Base-by-base conservation (phyloP, 2,797 vertebrate species). In the Tapirus indicus region DNA sequence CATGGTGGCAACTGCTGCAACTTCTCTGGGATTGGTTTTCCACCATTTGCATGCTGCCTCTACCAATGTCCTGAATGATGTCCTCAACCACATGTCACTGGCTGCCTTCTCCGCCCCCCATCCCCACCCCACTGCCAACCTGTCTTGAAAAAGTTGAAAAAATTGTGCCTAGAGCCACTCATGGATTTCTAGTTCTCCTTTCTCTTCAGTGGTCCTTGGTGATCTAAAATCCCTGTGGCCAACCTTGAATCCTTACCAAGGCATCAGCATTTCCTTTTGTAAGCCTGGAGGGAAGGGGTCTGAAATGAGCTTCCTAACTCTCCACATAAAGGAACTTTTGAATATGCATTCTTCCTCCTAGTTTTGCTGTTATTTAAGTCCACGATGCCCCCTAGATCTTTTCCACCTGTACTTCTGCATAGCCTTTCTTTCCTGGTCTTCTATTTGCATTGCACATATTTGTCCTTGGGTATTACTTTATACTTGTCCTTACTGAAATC, bases 111-210 rank as follows among this genome's bases (percentile, higher is more conserved):
- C 64, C 62, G n/a, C 25, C 35, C 29, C 38, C 32, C 18, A 35
- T 1, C 6, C 2, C 38, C 38, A 32, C 13, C 44, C 9, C 5
- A 29, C 7, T n/a, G 64, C 21, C 35, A n/a, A 38, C 32, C n/a
- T 68, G 23, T 69, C 52, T 96, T 74, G 32, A 74, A 88, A 88
- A 91, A 71, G 7, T 94, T 27, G 94, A 75, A 94, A 66, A 95
- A 91, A 72, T 23, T 32, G 6, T 29, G 23, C 35, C 5, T 17
- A 38, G 49, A 80, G 56, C 14, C 4, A 29, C 21, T 93, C 64
- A 60, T 2, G 32, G 56, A 14, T 91, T 27, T 23, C 64, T 29
- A 56, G 27, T 35, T 85, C 10, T 86, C 52, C 2, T 80, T 79
- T 85, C 21, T 60, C 44, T 35, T 66, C 6, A 29, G 0, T 49